Evolutionary conservation across 1,140 invertebrate species (phyloP).

Genomic region (Cecropterus lyciades): DNA sequence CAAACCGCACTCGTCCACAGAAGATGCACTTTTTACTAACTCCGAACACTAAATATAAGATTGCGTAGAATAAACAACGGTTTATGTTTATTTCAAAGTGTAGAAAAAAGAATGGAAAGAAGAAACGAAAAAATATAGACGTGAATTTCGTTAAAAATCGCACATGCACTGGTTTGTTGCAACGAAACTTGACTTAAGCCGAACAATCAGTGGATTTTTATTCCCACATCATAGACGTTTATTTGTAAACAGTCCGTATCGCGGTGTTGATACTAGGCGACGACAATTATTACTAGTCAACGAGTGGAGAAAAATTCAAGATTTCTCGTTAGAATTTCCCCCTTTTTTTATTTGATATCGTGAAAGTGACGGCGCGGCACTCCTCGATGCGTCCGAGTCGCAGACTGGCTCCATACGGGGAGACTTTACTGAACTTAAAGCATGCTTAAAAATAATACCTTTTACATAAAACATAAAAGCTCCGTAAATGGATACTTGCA

Average conservation of each 20-base stretch:
- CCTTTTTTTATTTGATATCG: constrained; percentile 65
- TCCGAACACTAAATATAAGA: constrained; percentile 1
- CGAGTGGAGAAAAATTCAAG: constrained; percentile 57
- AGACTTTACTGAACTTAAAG: constrained; percentile 25
- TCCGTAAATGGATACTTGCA: constrained; percentile 25
- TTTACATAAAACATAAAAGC: constrained; percentile 22
- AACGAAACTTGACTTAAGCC: constrained; percentile 40
- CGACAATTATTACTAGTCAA: constrained; percentile 55
- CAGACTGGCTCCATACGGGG: constrained; percentile 23
- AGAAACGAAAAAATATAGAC: constrained; percentile 39
- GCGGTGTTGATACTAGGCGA: constrained; percentile 40
- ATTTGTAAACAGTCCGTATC: constrained; percentile 67
- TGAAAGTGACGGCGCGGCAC: constrained; percentile 71
- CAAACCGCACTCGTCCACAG: constrained; percentile 49
- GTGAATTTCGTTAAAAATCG: constrained; percentile 53
- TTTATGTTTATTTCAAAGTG: constrained; percentile 23
- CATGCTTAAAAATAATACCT: constrained; percentile 20
- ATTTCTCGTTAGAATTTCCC: constrained; percentile 65
- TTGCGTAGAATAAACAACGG: constrained; percentile 8
- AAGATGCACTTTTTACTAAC: constrained; percentile 39
- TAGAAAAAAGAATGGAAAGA: constrained; percentile 42
- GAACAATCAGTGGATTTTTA: constrained; percentile 45
- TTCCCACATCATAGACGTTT: constrained; percentile 61
- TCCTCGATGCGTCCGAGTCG: constrained; percentile 57
- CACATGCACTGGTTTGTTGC: constrained; percentile 42